A percentile compares a stretch with the other conserved stretches of the same genome.
Conservation (phyloP, 37 sponge, comb jelly and placozoan species). For the Bolinopsis microptera region DNA sequence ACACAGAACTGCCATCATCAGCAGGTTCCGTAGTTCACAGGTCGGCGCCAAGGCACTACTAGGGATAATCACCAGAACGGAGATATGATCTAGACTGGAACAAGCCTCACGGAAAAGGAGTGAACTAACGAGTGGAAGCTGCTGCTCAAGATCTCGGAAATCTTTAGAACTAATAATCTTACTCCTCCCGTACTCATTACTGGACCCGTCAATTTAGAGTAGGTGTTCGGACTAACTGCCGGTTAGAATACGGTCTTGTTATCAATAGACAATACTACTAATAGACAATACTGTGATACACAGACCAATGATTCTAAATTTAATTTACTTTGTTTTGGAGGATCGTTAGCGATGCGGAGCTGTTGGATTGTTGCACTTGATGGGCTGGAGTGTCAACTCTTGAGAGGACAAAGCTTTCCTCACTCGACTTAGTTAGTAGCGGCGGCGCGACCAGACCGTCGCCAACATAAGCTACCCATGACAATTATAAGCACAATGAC, state of each 20-base stretch:
- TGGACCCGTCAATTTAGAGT: not conserved
- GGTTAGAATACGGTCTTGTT: not conserved
- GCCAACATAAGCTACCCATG: not conserved
- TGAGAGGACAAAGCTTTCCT: not conserved
- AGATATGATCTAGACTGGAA: not conserved
- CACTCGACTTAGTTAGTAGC: not conserved
- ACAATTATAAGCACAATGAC: not conserved
- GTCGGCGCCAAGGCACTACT: too few species aligned
- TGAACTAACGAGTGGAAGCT: not conserved
- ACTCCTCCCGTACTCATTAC: not conserved
- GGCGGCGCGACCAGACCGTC: not conserved
- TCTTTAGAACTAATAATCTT: not conserved
- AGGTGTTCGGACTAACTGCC: not conserved
- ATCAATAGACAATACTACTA: conserved; percentile 46
- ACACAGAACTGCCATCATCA: not conserved
- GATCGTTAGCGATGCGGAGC: conserved; percentile 38
- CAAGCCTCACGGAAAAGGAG: not conserved
- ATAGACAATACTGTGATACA: not conserved
- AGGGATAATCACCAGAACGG: not conserved
- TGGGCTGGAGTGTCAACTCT: not conserved
- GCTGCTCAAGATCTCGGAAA: not conserved
- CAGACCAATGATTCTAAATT: conserved; percentile 55
- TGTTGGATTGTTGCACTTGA: not conserved
- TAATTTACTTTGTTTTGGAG: conserved; percentile 25
- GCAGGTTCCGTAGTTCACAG: too few species aligned